phyloP scores from a whole-genome alignment of 2,113 vertebrate species.

The Rhinogobius similis region DNA sequence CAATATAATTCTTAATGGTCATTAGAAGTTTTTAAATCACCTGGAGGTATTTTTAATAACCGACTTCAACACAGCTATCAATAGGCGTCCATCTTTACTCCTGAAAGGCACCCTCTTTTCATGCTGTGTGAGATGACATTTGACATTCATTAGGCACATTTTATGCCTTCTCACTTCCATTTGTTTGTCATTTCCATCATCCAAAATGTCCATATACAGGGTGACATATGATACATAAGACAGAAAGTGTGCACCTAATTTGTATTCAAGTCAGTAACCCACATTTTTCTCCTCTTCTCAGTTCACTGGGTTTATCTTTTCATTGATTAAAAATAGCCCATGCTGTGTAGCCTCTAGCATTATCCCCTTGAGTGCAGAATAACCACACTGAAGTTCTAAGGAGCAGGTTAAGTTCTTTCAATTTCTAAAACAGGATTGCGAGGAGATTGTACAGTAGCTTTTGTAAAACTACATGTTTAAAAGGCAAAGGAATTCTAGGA shows the following conservation, averaged over 20 bases:
- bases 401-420: slow-evolving; percentile 19
- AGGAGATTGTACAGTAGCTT: background rate
- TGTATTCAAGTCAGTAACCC: slow-evolving; percentile 49
- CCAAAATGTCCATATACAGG: no score
- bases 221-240: slow-evolving; percentile 20
- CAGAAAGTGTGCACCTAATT: slow-evolving; percentile 20
- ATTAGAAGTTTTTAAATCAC: no score
- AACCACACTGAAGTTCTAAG: slow-evolving; percentile 22
- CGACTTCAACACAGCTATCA: no score
- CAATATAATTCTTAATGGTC: no score
- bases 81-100: no score
- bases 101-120: slow-evolving; percentile 30
- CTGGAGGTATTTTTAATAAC: no score
- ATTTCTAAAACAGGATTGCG: slow-evolving; percentile 11
- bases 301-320: slow-evolving; percentile 37
- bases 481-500: background rate
- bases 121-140: slow-evolving; percentile 16
- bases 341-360: slow-evolving; percentile 31
- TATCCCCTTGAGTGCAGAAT: slow-evolving; percentile 29
- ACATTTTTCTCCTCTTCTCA: slow-evolving; percentile 16
- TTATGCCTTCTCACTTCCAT: slow-evolving; percentile 21
- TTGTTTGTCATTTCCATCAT: slow-evolving; percentile 46
- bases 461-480: background rate
- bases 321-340: slow-evolving; percentile 59
- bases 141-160: slow-evolving; percentile 40